Conservation (phyloP, 2,888 invertebrate genomes). For the Dynastes grantii region DNA sequence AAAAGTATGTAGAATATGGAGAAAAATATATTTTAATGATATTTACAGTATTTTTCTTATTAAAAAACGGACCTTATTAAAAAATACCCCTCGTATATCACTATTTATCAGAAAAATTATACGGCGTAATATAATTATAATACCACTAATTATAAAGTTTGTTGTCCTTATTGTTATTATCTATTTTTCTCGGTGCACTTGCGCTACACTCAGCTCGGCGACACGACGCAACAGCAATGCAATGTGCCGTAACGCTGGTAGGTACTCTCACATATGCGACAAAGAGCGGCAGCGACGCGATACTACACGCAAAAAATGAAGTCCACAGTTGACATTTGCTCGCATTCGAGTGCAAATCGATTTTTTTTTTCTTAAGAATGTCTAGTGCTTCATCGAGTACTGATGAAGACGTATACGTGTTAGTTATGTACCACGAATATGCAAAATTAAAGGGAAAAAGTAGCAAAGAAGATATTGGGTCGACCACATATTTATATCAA, state of each 20-base stretch:
- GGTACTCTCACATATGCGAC: neutral
- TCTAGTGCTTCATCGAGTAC: neutral
- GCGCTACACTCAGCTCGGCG: no score
- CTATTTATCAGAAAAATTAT: no score
- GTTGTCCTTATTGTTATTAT: no score
- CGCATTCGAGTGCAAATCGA: neutral
- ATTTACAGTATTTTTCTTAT: no score
- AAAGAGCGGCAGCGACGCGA: neutral
- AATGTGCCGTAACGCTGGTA: neutral
- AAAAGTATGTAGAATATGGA: no score
- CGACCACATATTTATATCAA: slow-evolving; percentile 31
- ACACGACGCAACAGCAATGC: neutral
- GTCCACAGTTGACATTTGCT: neutral
- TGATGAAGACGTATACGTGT: slow-evolving; percentile 3
- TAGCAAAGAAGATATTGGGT: slow-evolving; percentile 12
- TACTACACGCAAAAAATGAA: neutral
- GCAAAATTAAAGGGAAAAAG: slow-evolving; percentile 14
- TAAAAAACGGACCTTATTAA: no score
- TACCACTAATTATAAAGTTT: no score
- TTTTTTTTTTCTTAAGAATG: neutral
- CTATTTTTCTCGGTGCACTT: no score
- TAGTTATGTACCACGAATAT: neutral
- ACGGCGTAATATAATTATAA: no score
- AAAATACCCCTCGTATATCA: no score
- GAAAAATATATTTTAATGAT: no score